Evolutionary conservation across 2,888 invertebrate genomes (phyloP), one percentile per base, ranked within the genome.

Genomic region (Aleiodes alternator): DNA sequence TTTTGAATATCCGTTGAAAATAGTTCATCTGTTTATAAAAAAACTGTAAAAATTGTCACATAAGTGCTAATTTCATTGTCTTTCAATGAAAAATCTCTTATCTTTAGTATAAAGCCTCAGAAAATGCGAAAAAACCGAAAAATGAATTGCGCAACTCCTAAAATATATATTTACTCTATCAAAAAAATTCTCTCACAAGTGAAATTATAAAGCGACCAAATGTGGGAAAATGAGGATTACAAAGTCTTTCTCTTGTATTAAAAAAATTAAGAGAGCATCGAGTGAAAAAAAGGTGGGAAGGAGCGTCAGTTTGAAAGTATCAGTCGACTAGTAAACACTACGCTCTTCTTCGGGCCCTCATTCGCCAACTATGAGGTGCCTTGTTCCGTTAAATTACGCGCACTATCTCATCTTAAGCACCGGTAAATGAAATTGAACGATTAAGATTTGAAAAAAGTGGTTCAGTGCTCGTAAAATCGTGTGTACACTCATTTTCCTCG

Each of bases 251-350:
- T 64, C 64, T 48, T 1, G 43, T 43, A 43, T 48, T 29, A 16
- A 48, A 16, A 48, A 48, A 9, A 48, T 43, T 14, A 16, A 48
- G 48, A 48, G 64, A 64, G 64, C 16, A 64, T 48, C 64, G 43
- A 48, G 64, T 64, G 3, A 64, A 64, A 48, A 43, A 38, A 51
- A 29, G 83, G 84, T 84, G 83, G 83, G 82, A 84, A 84, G 81
- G 82, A 48, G 72, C 73, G 84, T 85, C 85, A 87, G 88, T 88
- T 87, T 80, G 88, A 89, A 89, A 89, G 88, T 87, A 85, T 84
- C 82, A 84, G 86, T 83, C 79, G 75, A 69, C 78, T 78, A 72
- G 75, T 78, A 23, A 23, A 75, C 81, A 79, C 79, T 78, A 81
- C 57, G 64, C 76, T 71, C 59, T 29, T 75, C 74, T 73, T 78